Conservation (phyloP, 2,113 vertebrate species). For the Rhinogobius similis region DNA sequence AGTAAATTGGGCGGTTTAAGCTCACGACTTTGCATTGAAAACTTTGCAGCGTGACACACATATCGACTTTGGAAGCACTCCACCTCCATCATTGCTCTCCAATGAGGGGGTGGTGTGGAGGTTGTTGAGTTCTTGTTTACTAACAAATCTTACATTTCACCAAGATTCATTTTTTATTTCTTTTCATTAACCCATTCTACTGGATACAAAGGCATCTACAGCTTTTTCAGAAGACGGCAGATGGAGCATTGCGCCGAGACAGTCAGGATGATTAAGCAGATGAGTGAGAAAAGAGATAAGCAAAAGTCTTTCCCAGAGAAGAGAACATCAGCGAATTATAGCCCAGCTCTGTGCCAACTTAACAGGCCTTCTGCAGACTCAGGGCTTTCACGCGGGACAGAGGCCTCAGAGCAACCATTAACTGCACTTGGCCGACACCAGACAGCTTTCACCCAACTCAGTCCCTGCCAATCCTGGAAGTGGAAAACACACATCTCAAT, state of each 20-base stretch:
- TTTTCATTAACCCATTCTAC: background rate
- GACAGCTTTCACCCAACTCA: constrained; percentile 1
- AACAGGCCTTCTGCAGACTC: constrained; percentile 64
- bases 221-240: background rate
- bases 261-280: constrained; percentile 52
- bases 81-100: background rate
- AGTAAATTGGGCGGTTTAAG: background rate
- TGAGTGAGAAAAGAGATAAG: constrained; percentile 58
- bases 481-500: constrained; percentile 44
- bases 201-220: background rate
- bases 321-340: constrained; percentile 67
- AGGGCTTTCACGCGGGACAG: constrained; percentile 48
- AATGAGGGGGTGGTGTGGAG: constrained; percentile 2
- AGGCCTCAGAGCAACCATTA: constrained; percentile 63
- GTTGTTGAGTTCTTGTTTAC: constrained; percentile 10
- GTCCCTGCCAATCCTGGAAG: constrained; percentile 22
- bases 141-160: constrained; percentile 3
- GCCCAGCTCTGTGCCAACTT: constrained; percentile 64
- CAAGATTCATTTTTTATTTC: background rate
- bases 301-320: constrained; percentile 58
- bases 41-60: constrained; percentile 9
- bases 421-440: constrained; percentile 41
- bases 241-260: constrained; percentile 48
- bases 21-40: constrained; percentile 8
- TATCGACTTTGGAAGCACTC: constrained; percentile 1